A percentile compares a stretch with the other conserved stretches of the same genome.
phyloP scores from a whole-genome alignment of 2,113 vertebrate genomes.

The Arizona elegans region DNA sequence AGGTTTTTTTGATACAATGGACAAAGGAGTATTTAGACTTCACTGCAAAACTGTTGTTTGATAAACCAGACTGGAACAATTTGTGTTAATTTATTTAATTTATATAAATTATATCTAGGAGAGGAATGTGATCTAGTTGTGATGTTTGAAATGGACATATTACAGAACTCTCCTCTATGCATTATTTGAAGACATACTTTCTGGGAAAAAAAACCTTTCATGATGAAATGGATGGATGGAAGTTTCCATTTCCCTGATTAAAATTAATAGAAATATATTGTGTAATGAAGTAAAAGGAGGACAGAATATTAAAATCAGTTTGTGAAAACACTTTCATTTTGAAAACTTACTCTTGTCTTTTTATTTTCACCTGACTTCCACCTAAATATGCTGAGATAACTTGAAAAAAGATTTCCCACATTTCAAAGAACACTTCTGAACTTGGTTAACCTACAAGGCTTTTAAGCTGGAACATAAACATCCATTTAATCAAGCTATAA shows the following conservation, averaged over 20 bases:
- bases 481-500: conserved; percentile 13
- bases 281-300: not conserved
- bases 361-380: conserved; percentile 6
- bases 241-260: not conserved
- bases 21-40: not conserved
- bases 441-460: conserved; percentile 13
- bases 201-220: not conserved
- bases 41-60: not conserved
- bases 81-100: not conserved
- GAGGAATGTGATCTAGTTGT: not conserved
- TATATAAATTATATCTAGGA: not conserved
- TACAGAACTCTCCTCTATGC: not conserved
- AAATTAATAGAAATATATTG: not conserved
- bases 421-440: conserved; percentile 47
- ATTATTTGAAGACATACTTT: not conserved
- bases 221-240: not conserved
- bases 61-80: not conserved
- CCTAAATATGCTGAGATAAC: conserved; percentile 9
- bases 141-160: not conserved
- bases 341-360: not conserved
- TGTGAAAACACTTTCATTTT: not conserved
- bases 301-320: not conserved
- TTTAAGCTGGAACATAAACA: conserved; percentile 24
- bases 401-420: conserved; percentile 31
- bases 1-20: not conserved